phyloP scores from a whole-genome alignment of 2,888 invertebrate species.

The Lingula anatina region DNA sequence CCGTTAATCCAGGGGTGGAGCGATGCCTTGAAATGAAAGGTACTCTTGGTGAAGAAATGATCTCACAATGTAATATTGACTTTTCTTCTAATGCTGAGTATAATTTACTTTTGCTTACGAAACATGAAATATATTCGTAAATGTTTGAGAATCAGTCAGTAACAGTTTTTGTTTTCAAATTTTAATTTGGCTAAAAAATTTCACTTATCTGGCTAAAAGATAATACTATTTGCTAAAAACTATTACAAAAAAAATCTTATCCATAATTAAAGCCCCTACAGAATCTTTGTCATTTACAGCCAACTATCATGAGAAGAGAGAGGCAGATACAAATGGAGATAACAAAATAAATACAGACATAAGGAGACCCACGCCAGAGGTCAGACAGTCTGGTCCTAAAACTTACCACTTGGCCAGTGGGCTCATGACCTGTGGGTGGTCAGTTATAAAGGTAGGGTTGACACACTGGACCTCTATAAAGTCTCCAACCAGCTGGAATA shows the following conservation, averaged over 20 bases:
- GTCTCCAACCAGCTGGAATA: conserved; percentile 75
- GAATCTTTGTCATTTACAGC: no score
- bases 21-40: conserved; percentile 64
- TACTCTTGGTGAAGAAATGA: not conserved
- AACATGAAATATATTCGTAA: not conserved
- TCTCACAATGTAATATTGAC: not conserved
- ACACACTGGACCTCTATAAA: conserved; percentile 92
- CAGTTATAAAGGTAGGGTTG: conserved; percentile 92
- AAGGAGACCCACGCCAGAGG: not conserved
- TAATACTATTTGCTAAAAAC: no score
- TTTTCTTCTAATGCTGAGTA: not conserved
- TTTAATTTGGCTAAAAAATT: no score
- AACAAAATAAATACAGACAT: not conserved
- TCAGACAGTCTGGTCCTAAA: not conserved
- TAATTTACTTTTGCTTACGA: not conserved
- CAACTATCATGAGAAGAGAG: not conserved
- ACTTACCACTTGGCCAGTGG: conserved; percentile 87
- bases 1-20: conserved; percentile 79
- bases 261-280: no score
- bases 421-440: conserved; percentile 99
- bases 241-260: no score
- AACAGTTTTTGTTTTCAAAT: no score
- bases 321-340: not conserved
- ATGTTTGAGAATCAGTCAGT: no score
- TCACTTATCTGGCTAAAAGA: no score